These are phyloP conservation scores for Lipophrys pholis DNA, from an alignment of 2,113 vertebrate genomes.

Conservation along the genomic window DNA sequence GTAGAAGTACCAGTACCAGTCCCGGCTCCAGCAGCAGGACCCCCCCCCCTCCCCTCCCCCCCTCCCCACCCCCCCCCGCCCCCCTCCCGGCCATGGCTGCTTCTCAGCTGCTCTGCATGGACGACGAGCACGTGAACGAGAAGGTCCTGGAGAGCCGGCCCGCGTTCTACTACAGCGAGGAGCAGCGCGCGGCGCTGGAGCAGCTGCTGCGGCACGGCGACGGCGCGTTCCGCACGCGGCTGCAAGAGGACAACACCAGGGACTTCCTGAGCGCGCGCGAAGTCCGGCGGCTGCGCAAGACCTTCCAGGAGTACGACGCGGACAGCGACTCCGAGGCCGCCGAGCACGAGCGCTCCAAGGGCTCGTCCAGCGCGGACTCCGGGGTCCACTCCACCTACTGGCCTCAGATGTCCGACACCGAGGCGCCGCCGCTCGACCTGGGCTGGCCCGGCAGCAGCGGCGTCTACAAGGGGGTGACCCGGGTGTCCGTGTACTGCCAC, in stretches of 20 bases:
- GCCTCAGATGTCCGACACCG: slow-evolving; percentile 93
- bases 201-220: slow-evolving; percentile 86
- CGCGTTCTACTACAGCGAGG: slow-evolving; percentile 95
- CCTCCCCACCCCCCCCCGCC: too few species aligned
- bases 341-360: slow-evolving; percentile 65
- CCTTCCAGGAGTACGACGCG: slow-evolving; percentile 82
- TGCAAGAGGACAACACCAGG: slow-evolving; percentile 84
- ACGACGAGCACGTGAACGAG: slow-evolving; percentile 91
- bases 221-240: slow-evolving; percentile 85
- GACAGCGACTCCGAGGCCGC: slow-evolving; percentile 72
- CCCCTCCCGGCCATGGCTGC: slow-evolving; percentile 85
- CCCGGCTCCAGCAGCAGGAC: too few species aligned
- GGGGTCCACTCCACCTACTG: slow-evolving; percentile 90
- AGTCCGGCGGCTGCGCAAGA: slow-evolving; percentile 80
- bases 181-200: slow-evolving; percentile 91
- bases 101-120: slow-evolving; percentile 92
- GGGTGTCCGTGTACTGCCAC: slow-evolving; percentile 90
- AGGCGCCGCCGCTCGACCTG: slow-evolving; percentile 91
- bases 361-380: slow-evolving; percentile 71
- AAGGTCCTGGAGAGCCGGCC: slow-evolving; percentile 87
- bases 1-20: background rate
- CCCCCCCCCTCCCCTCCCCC: too few species aligned
- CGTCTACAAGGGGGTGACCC: slow-evolving; percentile 90
- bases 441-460: slow-evolving; percentile 90
- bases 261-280: slow-evolving; percentile 91